Conservation (phyloP, 2,113 vertebrate species). For the Gymnarchus niloticus region DNA sequence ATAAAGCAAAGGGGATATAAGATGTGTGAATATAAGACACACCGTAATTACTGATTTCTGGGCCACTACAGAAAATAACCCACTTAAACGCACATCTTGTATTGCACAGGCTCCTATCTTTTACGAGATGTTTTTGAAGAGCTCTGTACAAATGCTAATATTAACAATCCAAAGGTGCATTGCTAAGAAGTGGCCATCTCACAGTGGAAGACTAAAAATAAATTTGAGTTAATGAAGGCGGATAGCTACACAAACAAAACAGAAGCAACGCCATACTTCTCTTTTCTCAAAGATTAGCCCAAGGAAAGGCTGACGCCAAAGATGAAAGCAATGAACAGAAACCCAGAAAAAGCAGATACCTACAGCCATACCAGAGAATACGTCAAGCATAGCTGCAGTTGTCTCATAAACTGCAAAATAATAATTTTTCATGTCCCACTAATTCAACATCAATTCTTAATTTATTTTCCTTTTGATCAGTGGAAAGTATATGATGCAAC, state of each 20-base stretch:
- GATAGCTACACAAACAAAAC: not conserved
- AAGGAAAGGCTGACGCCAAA: not conserved
- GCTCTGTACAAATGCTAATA: not conserved
- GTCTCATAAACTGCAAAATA: not conserved
- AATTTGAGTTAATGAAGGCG: not conserved
- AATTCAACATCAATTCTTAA: not conserved
- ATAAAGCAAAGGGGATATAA: too few relatives aligned
- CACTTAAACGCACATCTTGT: not conserved
- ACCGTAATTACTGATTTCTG: not conserved
- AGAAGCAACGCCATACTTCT: not conserved
- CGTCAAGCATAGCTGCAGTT: not conserved
- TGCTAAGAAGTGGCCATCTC: not conserved
- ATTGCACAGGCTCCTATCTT: not conserved
- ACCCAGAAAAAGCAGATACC: not conserved
- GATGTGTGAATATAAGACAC: not conserved
- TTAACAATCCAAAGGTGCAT: not conserved
- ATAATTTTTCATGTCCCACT: not conserved
- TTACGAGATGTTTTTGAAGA: not conserved
- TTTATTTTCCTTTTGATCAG: not conserved
- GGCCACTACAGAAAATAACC: not conserved
- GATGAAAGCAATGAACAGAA: not conserved
- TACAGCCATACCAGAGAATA: not conserved
- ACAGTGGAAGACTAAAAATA: too few relatives aligned
- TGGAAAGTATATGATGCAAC: not conserved
- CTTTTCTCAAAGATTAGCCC: not conserved